Base-by-base conservation (phyloP, 2,113 vertebrate genomes). In the Nymphicus hollandicus region DNA sequence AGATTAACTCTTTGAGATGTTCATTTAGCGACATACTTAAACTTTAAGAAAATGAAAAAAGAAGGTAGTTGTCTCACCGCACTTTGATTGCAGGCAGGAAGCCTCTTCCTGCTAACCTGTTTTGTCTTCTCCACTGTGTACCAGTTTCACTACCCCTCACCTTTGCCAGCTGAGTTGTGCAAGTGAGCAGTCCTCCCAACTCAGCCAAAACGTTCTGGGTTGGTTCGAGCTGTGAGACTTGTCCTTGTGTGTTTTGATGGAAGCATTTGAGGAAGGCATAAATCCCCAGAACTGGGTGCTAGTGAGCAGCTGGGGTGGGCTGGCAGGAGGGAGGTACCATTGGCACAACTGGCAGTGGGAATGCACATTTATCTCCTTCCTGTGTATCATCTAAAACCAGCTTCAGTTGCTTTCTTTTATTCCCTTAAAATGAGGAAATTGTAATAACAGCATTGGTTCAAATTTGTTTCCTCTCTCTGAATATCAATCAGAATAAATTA, bases 201-300 rank as follows among this genome's bases (percentile, higher is more conserved):
- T 49, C 18, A 27, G 20, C 17, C 17, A 91, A 78, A 85, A 58
- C 0, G 0, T 50, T 37, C 29, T 60, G 19, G 9, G 10, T 23
- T 60, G 10, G 9, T 72, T 76, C 39, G 64, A 50, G 23, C 47
- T 55, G 19, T 0, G 0, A 83, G 53, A 55, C 19, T 3, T 2
- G 15, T 50, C 39, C 37, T 65, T 46, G 37, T 46, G 28, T 86
- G 25, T 55, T 53, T 61, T 68, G 35, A 29, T 76, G 46, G 25
- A 49, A 78, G 19, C 29, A 23, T 81, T 50, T 85, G 56, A 88
- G 31, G n/a, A 35, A 81, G 78, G 65, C 50, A 66, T 80, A 76
- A 88, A 82, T 72, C 9, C 44, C 33, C 52, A 39, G 35, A 53
- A 24, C 33, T 0, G 0, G 28, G 33, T 86, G 71, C 33, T 80